A percentile compares a stretch with the other conserved stretches of the same genome.
These are phyloP conservation scores for Drosophila siamana DNA, from an alignment of 2,888 invertebrate genomes.

Conservation along the genomic window DNA sequence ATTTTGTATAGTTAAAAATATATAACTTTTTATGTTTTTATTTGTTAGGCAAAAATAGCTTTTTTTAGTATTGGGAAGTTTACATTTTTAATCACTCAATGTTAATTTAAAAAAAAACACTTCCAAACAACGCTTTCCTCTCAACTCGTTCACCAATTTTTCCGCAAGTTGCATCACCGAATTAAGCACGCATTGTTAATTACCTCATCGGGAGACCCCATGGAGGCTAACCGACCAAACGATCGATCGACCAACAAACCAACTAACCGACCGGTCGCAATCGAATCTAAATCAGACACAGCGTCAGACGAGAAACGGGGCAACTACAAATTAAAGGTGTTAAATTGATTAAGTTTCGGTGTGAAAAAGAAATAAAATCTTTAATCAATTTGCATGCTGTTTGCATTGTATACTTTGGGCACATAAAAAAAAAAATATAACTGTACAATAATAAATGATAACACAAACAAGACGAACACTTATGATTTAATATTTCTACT, in stretches of 20 bases:
- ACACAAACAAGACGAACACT: conserved; percentile 49
- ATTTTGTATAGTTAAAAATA: too few relatives aligned
- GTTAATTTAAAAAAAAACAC: neutral
- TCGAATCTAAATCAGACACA: neutral
- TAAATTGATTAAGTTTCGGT: conserved; percentile 61
- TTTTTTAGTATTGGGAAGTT: neutral
- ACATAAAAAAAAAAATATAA: conserved; percentile 37
- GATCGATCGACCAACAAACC: neutral
- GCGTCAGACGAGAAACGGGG: conserved; percentile 3
- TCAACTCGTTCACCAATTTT: neutral
- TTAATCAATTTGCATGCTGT: conserved; percentile 38
- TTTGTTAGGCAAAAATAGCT: too few relatives aligned
- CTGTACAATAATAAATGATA: conserved; percentile 43
- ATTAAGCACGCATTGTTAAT: conserved; percentile 55
- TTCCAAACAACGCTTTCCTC: neutral
- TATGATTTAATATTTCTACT: conserved; percentile 17
- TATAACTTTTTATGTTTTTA: too few relatives aligned
- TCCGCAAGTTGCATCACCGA: conserved; percentile 46
- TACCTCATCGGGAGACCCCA: conserved; percentile 13
- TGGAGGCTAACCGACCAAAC: conserved; percentile 8
- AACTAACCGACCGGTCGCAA: conserved; percentile 32
- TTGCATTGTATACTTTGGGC: conserved; percentile 5
- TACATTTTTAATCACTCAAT: neutral
- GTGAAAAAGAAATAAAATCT: conserved; percentile 19
- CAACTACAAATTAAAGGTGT: conserved; percentile 61